Evolutionary conservation across 1,140 invertebrate genomes (phyloP).

Genomic region (Saccostrea echinata): DNA sequence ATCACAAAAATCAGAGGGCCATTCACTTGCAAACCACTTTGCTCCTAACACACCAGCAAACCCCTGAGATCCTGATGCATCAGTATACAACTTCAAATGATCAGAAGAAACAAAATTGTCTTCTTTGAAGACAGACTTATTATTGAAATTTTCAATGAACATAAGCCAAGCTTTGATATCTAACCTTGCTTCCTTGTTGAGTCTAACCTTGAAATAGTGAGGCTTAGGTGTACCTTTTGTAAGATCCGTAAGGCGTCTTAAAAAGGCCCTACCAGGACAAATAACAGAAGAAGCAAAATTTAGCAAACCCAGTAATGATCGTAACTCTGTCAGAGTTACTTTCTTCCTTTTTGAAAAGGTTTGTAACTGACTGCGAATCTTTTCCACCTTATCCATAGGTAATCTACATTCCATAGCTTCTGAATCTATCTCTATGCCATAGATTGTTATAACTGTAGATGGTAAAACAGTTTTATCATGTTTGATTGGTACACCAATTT

Average conservation of each 20-base stretch:
- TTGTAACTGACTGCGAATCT: neutral
- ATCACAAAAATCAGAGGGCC: no score
- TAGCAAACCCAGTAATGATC: constrained; percentile 43
- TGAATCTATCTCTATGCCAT: constrained; percentile 50
- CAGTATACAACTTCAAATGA: no score
- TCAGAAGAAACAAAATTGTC: neutral
- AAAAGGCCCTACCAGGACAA: constrained; percentile 38
- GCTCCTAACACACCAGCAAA: no score
- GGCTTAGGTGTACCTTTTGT: neutral
- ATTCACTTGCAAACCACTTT: no score
- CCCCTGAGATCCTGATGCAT: no score
- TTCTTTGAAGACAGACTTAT: neutral
- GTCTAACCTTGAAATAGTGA: neutral
- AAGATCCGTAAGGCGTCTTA: neutral
- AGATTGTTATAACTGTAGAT: no score
- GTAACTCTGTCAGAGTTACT: constrained; percentile 39
- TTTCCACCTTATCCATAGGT: constrained; percentile 40
- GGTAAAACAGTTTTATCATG: constrained; percentile 47
- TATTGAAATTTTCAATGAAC: constrained; percentile 16
- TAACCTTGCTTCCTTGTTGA: neutral
- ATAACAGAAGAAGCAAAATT: constrained; percentile 51
- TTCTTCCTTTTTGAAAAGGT: neutral
- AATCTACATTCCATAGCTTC: constrained; percentile 36
- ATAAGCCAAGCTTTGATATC: neutral
- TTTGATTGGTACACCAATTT: constrained; percentile 49